A percentile compares a stretch with the other conserved stretches of the same genome.
phyloP scores from a whole-genome alignment of 2,888 invertebrate genomes.

The Zeuzera pyrina region DNA sequence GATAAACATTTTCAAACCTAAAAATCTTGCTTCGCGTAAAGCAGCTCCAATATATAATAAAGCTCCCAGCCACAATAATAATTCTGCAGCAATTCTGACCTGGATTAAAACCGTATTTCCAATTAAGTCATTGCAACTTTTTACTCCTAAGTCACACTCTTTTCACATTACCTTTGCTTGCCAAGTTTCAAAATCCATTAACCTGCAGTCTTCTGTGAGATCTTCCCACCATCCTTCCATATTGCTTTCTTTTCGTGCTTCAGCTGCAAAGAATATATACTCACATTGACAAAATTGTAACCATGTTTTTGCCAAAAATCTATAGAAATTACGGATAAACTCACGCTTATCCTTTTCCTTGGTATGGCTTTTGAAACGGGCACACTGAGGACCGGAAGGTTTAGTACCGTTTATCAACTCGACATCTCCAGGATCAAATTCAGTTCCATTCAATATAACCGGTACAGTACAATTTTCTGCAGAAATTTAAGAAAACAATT shows the following conservation, averaged over 20 bases:
- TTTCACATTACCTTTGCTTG: constrained; percentile 74
- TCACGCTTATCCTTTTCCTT: constrained; percentile 58
- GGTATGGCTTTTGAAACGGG: constrained; percentile 56
- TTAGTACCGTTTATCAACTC: constrained; percentile 50
- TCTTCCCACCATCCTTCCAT: constrained; percentile 82
- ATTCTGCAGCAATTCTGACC: constrained; percentile 84
- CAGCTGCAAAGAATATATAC: constrained; percentile 21
- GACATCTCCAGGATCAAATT: constrained; percentile 43
- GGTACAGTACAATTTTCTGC: constrained; percentile 51
- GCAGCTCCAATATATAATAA: constrained; percentile 89
- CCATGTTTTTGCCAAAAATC: too few relatives aligned
- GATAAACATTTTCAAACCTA: constrained; percentile 94
- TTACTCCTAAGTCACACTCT: background rate
- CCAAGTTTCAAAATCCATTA: constrained; percentile 76
- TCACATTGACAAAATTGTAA: too few relatives aligned
- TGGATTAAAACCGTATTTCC: constrained; percentile 21
- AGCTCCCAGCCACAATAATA: constrained; percentile 86
- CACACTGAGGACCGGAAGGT: constrained; percentile 36
- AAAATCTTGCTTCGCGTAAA: constrained; percentile 88
- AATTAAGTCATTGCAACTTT: background rate
- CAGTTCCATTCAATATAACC: constrained; percentile 23
- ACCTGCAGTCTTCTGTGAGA: constrained; percentile 78
- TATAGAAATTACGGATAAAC: too few relatives aligned
- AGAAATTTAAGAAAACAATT: constrained; percentile 19
- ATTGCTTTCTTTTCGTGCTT: constrained; percentile 54